Evolutionary conservation across 2,797 vertebrate genomes (phyloP), one percentile per base, ranked within the genome.

Genomic region (Chlorospingus semifuscus): DNA sequence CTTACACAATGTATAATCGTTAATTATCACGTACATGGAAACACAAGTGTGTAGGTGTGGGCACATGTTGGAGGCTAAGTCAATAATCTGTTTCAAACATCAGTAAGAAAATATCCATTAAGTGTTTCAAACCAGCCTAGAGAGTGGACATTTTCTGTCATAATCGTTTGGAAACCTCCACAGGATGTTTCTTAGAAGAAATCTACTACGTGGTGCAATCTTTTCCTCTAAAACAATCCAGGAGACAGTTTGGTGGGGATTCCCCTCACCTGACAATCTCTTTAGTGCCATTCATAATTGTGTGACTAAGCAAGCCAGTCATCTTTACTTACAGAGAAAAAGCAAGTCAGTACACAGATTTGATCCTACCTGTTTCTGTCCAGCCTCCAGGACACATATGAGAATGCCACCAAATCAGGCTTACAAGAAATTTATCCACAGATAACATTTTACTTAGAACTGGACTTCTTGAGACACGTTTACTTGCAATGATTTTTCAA

Each of bases 351-450:
- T 49, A 95, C 87, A 85, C 66, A 88, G 64, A 65, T 82, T 88
- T 66, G 76, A 75, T 94, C 95, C 91, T 95, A 97, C 95, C 97
- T 96, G 57, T 88, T 95, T 95, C 75, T 95, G 68, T 92, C 63
- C 85, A 97, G 96, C 78, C 80, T 90, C 92, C 89, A 75, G 89
- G 86, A 75, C 63, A 89, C 55, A 52, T 87, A 71, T 15, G 77
- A 96, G 65, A 94, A 89, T 79, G 65, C 66, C 91, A 94, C 91
- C 94, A 97, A 97, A 30, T 56, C 66, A 69, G 49, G 56, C 29
- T 2, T 71, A 32, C 46, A 77, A 81, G 69, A 34, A 60, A 15
- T 72, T 69, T 47, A 53, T 87, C 87, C 50, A 42, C 42, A 89
- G 88, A 89, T 63, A 81, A 94, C 83, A 80, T 68, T 93, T 96